Evolutionary conservation across 1,140 invertebrate species (phyloP).

Genomic region (Lordiphosa clarofinis): DNA sequence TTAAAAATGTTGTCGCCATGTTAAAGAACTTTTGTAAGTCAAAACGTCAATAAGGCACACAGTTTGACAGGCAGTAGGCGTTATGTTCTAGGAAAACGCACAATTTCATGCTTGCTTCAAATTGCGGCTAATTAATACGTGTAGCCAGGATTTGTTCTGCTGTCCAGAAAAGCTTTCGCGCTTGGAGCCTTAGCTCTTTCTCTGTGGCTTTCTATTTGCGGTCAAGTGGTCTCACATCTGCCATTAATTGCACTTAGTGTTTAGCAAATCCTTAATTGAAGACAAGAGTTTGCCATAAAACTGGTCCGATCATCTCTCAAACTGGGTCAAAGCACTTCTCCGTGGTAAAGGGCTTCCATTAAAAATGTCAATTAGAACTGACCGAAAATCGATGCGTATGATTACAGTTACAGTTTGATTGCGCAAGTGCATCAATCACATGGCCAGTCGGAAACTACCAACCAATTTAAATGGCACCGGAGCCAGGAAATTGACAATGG

Average conservation of each 20-base stretch:
- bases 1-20: slow-evolving; percentile 74
- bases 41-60: background rate
- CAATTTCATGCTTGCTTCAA: too few relatives aligned
- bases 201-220: slow-evolving; percentile 24
- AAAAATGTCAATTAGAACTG: slow-evolving; percentile 41
- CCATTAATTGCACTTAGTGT: slow-evolving; percentile 41
- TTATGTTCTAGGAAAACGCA: too few relatives aligned
- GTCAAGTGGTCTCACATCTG: slow-evolving; percentile 30
- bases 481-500: slow-evolving; percentile 1
- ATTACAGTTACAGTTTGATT: slow-evolving; percentile 8
- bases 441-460: background rate
- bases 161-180: background rate
- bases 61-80: too few relatives aligned
- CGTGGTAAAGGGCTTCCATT: slow-evolving; percentile 15
- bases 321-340: slow-evolving; percentile 37
- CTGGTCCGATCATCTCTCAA: background rate
- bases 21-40: slow-evolving; percentile 75
- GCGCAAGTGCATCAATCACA: slow-evolving; percentile 7
- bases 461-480: background rate
- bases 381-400: slow-evolving; percentile 9
- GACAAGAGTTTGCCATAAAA: slow-evolving; percentile 36
- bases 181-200: slow-evolving; percentile 9
- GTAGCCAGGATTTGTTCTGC: background rate
- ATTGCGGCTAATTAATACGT: too few relatives aligned
- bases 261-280: slow-evolving; percentile 49